Evolutionary conservation across 2,888 invertebrate genomes (phyloP).

Genomic region (Pristionchus entomophagus): DNA sequence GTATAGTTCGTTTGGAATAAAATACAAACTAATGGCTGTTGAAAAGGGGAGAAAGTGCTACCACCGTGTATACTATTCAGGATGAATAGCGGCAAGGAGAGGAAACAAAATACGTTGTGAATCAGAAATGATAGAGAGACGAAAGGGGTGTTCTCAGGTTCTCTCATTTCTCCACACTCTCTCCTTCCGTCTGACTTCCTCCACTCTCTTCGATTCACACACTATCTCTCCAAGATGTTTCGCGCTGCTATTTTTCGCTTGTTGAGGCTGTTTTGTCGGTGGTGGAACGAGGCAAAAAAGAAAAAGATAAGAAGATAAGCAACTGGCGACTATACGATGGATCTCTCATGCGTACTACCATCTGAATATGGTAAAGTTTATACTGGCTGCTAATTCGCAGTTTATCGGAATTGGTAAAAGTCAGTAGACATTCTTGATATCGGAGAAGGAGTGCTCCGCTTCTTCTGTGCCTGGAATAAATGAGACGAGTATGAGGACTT

Average conservation of each 20-base stretch:
- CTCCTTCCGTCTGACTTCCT: neutral
- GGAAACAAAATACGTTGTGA: neutral
- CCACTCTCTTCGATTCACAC: neutral
- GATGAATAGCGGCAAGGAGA: neutral
- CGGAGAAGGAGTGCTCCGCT: neutral
- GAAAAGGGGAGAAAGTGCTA: neutral
- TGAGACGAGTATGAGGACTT: too few species aligned
- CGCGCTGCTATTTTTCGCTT: conserved; percentile 4
- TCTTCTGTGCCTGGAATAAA: neutral
- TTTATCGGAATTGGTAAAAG: neutral
- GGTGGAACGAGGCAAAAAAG: neutral
- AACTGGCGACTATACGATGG: conserved; percentile 2
- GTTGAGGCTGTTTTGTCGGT: conserved; percentile 17
- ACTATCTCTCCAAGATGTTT: neutral
- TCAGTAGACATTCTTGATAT: neutral
- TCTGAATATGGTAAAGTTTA: too few species aligned
- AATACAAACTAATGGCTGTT: neutral
- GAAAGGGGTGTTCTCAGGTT: neutral
- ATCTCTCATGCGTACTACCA: neutral
- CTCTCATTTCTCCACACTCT: neutral
- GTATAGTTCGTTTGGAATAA: neutral
- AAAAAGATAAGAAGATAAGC: neutral
- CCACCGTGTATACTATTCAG: conserved; percentile 16
- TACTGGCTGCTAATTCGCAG: neutral
- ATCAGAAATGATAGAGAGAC: conserved; percentile 36